These are phyloP conservation scores for Holcopasites calliopsidis DNA, from an alignment of 1,140 invertebrate species.

Conservation along the genomic window DNA sequence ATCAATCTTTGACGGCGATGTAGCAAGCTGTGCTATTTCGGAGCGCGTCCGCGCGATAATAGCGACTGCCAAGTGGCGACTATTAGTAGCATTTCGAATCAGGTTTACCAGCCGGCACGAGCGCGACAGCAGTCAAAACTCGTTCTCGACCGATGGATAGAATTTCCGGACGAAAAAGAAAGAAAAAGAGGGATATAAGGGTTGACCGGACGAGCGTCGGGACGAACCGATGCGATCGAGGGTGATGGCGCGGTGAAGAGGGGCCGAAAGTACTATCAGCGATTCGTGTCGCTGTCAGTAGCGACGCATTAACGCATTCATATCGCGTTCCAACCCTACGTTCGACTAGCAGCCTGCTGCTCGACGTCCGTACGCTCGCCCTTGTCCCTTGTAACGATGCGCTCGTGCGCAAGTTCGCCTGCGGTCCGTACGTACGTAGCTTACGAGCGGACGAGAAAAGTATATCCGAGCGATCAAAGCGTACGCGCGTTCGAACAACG, in stretches of 20 bases:
- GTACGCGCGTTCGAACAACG: not conserved
- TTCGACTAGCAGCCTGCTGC: slow-evolving; percentile 51
- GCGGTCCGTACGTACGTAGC: slow-evolving; percentile 1
- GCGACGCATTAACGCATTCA: slow-evolving; percentile 74
- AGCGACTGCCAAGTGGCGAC: slow-evolving; percentile 53
- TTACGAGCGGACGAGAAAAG: slow-evolving; percentile 11
- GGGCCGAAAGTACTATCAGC: slow-evolving; percentile 67
- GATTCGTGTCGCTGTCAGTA: slow-evolving; percentile 74
- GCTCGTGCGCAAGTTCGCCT: slow-evolving; percentile 4
- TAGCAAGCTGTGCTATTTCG: slow-evolving; percentile 36
- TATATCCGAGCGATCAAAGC: not conserved
- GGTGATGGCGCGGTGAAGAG: slow-evolving; percentile 36
- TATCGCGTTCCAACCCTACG: slow-evolving; percentile 72
- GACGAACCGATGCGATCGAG: slow-evolving; percentile 44
- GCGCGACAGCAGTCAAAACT: slow-evolving; percentile 41
- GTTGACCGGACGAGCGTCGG: slow-evolving; percentile 13
- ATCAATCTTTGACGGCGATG: slow-evolving; percentile 58
- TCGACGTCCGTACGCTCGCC: slow-evolving; percentile 30
- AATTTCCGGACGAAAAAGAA: not conserved
- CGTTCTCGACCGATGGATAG: slow-evolving; percentile 17
- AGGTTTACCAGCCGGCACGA: slow-evolving; percentile 28
- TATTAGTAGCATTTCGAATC: slow-evolving; percentile 56
- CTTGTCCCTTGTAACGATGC: slow-evolving; percentile 53
- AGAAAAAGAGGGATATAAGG: slow-evolving; percentile 6
- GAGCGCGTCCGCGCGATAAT: slow-evolving; percentile 53